Evolutionary conservation across 1,140 invertebrate genomes (phyloP).

Genomic region (Samia ricini): DNA sequence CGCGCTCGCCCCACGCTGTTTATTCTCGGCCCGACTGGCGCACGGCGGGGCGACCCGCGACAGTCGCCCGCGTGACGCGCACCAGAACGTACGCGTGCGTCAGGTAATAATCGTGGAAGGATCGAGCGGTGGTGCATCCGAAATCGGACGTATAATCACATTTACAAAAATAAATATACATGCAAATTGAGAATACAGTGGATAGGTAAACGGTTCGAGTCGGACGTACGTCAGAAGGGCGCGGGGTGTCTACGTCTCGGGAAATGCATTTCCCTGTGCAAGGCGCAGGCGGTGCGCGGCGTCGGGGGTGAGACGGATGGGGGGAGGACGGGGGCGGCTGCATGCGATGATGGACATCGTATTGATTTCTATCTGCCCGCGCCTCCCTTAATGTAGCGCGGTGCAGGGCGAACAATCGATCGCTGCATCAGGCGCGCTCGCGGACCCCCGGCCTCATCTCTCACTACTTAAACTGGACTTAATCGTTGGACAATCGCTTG

Average conservation of each 20-base stretch:
- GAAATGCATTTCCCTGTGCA: constrained; percentile 54
- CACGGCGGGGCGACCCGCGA: constrained; percentile 36
- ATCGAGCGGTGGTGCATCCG: constrained; percentile 60
- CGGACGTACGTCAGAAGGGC: constrained; percentile 10
- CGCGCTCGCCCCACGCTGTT: constrained; percentile 60
- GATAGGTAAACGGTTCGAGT: neutral
- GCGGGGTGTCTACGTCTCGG: constrained; percentile 3
- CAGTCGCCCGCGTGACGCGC: constrained; percentile 72
- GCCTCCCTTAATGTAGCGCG: constrained; percentile 70
- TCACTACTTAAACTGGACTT: constrained; percentile 17
- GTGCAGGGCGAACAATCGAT: constrained; percentile 72
- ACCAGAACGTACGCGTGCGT: constrained; percentile 53
- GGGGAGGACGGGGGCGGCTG: constrained; percentile 56
- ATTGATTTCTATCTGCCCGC: constrained; percentile 77
- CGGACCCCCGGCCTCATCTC: constrained; percentile 46
- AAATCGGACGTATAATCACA: constrained; percentile 54
- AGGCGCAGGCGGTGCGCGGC: constrained; percentile 48
- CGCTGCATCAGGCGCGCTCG: constrained; percentile 65
- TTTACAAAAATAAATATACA: constrained; percentile 13
- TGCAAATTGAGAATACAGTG: neutral
- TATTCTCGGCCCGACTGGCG: constrained; percentile 67
- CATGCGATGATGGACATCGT: constrained; percentile 75
- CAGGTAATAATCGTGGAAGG: constrained; percentile 38
- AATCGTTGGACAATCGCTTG: constrained; percentile 24
- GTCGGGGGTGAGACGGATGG: constrained; percentile 61